These are phyloP conservation scores for Bagarius yarrelli DNA, from an alignment of 2,113 vertebrate species.

Conservation along the genomic window DNA sequence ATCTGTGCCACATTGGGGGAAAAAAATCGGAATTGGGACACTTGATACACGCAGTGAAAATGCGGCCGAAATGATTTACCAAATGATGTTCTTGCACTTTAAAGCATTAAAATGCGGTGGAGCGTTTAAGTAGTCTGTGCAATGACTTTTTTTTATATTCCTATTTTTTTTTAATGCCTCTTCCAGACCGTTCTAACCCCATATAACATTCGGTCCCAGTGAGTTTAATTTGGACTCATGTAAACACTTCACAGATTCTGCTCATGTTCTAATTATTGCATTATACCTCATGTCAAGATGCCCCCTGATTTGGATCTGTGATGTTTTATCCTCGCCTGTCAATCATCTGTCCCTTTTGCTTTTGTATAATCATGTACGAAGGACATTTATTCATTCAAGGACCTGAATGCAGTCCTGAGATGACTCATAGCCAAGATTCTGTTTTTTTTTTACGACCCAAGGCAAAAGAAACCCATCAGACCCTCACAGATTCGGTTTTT, in stretches of 20 bases:
- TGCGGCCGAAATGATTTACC: too few relatives aligned
- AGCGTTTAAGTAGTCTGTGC: not conserved
- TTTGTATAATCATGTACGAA: not conserved
- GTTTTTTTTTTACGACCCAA: not conserved
- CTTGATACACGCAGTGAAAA: too few relatives aligned
- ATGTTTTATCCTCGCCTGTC: conserved; percentile 15
- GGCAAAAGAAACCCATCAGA: conserved; percentile 11
- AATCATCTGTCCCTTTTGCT: not conserved
- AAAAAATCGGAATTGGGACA: too few relatives aligned
- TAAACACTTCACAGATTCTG: not conserved
- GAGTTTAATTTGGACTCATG: conserved; percentile 10
- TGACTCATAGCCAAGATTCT: conserved; percentile 14
- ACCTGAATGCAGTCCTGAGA: conserved; percentile 30
- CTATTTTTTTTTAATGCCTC: not conserved
- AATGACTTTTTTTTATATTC: not conserved
- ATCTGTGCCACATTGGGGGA: too few relatives aligned
- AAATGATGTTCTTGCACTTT: not conserved
- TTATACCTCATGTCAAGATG: not conserved
- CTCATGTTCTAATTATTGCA: not conserved
- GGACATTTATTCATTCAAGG: conserved; percentile 7
- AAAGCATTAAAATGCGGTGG: not conserved
- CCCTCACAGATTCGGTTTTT: conserved; percentile 3
- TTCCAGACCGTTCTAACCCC: not conserved
- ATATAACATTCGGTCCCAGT: not conserved
- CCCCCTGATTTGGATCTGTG: not conserved